Evolutionary conservation across 2,888 invertebrate genomes (phyloP), one percentile per base, ranked within the genome.

Genomic region (Julus scanicus): DNA sequence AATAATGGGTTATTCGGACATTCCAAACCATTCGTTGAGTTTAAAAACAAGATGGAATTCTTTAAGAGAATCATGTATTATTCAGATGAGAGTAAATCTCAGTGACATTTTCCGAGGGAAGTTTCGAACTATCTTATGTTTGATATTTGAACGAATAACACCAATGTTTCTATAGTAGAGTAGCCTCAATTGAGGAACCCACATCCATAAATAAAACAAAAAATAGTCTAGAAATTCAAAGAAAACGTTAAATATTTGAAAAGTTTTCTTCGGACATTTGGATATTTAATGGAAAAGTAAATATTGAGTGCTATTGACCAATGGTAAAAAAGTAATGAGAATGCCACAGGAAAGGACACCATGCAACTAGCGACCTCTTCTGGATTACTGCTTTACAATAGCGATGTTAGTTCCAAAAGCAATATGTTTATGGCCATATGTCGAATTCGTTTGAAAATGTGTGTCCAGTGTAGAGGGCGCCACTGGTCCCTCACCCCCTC

Each of bases 251-350:
- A 80, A 80, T 80, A 80, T 80, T 80, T 80, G 6, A 80, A 3
- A 29, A 8, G 37, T 37, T 29, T 80, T 80, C 13, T 37, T 6
- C 20, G 29, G 8, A 29, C 71, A 6, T 29, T 29, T 37, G 80
- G 13, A 80, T 13, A 80, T 80, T 80, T 80, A 80, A 80, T 80
- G 80, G 37, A 15, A 80, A 80, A 71, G 71, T 29, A 37, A 37
- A 80, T 80, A 80, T 80, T 15, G 37, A 11, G 13, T 37, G 13
- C 37, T 11, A 37, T 11, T 80, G 80, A 13, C 80, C 80, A 80
- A 13, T 80, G 80, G 80, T 80, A 29, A 80, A 80, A 37, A 13
- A 80, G 37, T 80, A 11, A 29, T 80, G 37, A 80, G 37, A 37
- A 37, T 13, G 11, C 13, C 8, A 80, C 5, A n/a, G n/a, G n/a